Evolutionary conservation across 2,797 vertebrate genomes (phyloP).

Genomic region (Pseudochirops corinnae): DNA sequence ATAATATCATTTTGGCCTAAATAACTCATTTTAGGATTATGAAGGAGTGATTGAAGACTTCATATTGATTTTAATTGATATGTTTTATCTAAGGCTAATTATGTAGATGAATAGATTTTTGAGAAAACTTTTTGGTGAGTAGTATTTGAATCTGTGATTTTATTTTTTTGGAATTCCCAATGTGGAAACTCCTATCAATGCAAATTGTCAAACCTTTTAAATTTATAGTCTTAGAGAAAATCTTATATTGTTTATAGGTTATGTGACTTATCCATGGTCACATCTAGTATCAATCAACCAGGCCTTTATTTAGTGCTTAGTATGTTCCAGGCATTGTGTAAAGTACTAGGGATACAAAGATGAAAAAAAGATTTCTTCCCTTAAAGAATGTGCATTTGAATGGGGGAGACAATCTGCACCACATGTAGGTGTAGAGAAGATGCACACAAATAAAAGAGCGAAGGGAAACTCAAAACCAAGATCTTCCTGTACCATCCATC

Average conservation of each 20-base stretch:
- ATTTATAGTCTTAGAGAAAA: neutral
- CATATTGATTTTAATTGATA: neutral
- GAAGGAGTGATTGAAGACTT: neutral
- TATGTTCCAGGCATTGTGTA: neutral
- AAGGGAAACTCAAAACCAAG: neutral
- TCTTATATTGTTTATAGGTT: neutral
- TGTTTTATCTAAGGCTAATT: neutral
- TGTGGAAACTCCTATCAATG: neutral
- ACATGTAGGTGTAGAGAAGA: neutral
- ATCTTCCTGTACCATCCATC: neutral
- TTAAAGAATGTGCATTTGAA: neutral
- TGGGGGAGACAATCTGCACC: neutral
- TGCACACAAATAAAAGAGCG: neutral
- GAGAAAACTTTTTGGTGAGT: neutral
- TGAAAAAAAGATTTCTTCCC: neutral
- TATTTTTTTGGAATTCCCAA: neutral
- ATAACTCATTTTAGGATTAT: neutral
- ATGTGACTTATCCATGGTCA: neutral
- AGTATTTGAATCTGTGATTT: neutral
- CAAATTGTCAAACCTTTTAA: neutral
- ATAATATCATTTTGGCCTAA: neutral
- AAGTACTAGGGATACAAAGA: neutral
- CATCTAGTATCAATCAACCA: neutral
- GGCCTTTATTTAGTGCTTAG: neutral
- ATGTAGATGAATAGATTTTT: conserved; percentile 13